phyloP scores from a whole-genome alignment of 23 tunicate genomes.

The Trididemnum miniatum region DNA sequence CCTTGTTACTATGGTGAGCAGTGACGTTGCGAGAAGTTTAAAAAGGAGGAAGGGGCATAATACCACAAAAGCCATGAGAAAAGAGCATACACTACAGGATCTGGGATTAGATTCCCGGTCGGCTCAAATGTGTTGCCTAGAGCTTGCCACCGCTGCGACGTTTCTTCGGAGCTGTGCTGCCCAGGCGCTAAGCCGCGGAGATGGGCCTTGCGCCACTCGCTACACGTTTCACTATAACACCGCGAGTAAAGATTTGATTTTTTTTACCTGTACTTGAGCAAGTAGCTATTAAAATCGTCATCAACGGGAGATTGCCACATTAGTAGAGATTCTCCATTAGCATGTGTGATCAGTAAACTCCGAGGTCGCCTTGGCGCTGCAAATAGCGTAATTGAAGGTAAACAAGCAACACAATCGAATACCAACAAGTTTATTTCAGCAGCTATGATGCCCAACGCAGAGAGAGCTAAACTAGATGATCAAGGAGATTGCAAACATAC shows the following conservation, averaged over 20 bases:
- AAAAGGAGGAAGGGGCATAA: too few relatives aligned
- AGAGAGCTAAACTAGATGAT: too few relatives aligned
- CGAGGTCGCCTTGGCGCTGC: background rate
- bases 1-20: too few relatives aligned
- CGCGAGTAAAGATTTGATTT: background rate
- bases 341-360: background rate
- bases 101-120: too few relatives aligned
- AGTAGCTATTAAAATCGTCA: constrained; percentile 42
- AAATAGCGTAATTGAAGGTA: background rate
- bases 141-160: background rate
- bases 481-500: too few relatives aligned
- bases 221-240: background rate
- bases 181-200: background rate
- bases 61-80: too few relatives aligned
- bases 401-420: too few relatives aligned
- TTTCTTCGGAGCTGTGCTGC: background rate
- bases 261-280: constrained; percentile 57
- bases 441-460: too few relatives aligned
- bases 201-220: background rate
- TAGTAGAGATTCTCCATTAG: background rate
- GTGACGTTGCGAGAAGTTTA: too few relatives aligned
- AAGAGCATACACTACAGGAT: too few relatives aligned
- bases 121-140: too few relatives aligned
- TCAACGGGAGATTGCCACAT: constrained; percentile 56
- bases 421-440: too few relatives aligned